Conservation (phyloP, 2,113 vertebrate species). For the Micronycteris hirsuta region DNA sequence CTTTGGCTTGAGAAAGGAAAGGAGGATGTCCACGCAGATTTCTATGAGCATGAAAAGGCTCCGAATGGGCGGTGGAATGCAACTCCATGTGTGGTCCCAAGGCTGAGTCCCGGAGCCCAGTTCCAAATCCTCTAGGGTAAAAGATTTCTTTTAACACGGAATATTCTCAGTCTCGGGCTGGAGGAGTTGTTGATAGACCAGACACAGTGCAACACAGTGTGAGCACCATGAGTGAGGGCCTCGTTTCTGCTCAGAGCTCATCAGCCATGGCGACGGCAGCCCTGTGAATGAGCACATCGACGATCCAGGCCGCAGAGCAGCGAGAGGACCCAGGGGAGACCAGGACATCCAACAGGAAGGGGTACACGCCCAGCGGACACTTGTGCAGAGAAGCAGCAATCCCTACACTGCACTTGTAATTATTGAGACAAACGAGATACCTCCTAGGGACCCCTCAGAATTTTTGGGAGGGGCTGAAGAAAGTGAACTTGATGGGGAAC, state of each 20-base stretch:
- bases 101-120: not conserved
- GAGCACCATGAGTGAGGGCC: fast-evolving
- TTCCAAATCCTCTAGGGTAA: not conserved
- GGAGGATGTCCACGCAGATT: not conserved
- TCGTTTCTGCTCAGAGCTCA: not conserved
- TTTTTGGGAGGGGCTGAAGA: not conserved
- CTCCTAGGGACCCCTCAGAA: not conserved
- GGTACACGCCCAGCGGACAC: fast-evolving
- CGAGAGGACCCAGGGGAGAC: not conserved
- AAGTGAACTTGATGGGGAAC: not conserved
- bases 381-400: not conserved
- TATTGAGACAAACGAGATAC: not conserved
- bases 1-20: not conserved
- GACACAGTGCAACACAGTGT: not conserved
- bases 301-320: not conserved
- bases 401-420: not conserved
- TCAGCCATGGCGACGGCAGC: not conserved
- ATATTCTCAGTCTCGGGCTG: not conserved
- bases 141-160: not conserved
- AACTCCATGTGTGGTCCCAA: not conserved
- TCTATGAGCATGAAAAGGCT: not conserved
- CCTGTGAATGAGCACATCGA: not conserved
- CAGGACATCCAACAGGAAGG: not conserved
- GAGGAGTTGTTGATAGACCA: not conserved
- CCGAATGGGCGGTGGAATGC: not conserved